These are phyloP conservation scores for Margarornis squamiger DNA, from an alignment of 2,797 vertebrate species.

Conservation along the genomic window DNA sequence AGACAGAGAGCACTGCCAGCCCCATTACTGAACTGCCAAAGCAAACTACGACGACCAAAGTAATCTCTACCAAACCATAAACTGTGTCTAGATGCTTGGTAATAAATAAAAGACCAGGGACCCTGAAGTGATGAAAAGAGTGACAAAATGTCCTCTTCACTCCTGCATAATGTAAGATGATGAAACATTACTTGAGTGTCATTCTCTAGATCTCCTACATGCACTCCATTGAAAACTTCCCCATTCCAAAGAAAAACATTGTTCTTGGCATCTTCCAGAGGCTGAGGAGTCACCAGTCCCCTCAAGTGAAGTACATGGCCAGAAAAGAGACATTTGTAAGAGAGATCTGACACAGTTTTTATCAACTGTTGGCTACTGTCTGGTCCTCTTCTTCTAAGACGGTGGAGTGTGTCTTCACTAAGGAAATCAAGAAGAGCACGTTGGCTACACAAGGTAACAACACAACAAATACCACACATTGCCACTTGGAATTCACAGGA, in stretches of 20 bases:
- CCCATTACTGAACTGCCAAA: constrained; percentile 82
- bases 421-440: not conserved
- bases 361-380: constrained; percentile 74
- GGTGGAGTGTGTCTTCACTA: constrained; percentile 62
- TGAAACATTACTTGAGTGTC: constrained; percentile 83
- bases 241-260: constrained; percentile 95
- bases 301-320: constrained; percentile 91
- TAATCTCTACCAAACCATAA: constrained; percentile 97
- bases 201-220: constrained; percentile 79
- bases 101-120: constrained; percentile 92
- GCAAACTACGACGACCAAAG: constrained; percentile 92
- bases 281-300: constrained; percentile 86
- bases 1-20: constrained; percentile 71
- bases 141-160: constrained; percentile 77
- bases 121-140: constrained; percentile 83
- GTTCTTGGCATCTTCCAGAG: constrained; percentile 80
- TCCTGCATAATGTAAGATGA: constrained; percentile 75
- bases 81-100: constrained; percentile 80
- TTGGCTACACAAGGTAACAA: constrained; percentile 73
- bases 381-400: constrained; percentile 85
- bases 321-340: constrained; percentile 85
- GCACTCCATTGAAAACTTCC: constrained; percentile 88
- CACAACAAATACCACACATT: constrained; percentile 95
- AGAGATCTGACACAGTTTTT: not conserved
- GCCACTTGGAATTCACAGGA: not conserved